A percentile compares a stretch with the other conserved stretches of the same genome.
phyloP scores from a whole-genome alignment of 2,888 invertebrate genomes.

The Antheraea yamamai region DNA sequence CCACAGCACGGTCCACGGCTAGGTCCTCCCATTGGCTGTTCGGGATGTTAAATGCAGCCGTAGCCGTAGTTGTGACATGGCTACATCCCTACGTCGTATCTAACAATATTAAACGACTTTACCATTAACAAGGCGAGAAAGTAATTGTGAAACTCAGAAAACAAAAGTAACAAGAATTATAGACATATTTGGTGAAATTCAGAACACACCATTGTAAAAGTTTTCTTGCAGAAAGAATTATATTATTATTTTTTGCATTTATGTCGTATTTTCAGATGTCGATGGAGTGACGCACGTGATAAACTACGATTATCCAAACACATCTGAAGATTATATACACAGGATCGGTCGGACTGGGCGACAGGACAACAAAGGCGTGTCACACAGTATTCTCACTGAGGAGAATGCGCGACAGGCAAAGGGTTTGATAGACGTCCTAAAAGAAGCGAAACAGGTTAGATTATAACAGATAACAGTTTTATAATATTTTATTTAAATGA shows the following conservation, averaged over 20 bases:
- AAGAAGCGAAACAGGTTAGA: constrained; percentile 86
- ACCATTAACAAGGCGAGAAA: too few relatives aligned
- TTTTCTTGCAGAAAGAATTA: not conserved
- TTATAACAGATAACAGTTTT: not conserved
- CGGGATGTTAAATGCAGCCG: too few relatives aligned
- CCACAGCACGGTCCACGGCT: too few relatives aligned
- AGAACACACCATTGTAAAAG: not conserved
- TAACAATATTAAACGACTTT: too few relatives aligned
- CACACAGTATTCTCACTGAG: constrained; percentile 88
- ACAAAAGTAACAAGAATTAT: not conserved
- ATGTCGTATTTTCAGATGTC: constrained; percentile 79
- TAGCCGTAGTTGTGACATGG: too few relatives aligned
- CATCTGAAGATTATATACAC: constrained; percentile 90
- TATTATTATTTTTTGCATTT: too few relatives aligned
- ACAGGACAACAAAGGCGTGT: constrained; percentile 85
- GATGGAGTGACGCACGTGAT: constrained; percentile 90
- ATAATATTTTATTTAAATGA: too few relatives aligned
- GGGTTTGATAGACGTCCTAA: constrained; percentile 85
- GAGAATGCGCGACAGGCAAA: constrained; percentile 85
- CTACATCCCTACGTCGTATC: too few relatives aligned
- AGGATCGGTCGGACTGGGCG: constrained; percentile 89
- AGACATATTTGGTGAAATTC: too few relatives aligned
- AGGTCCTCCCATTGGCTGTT: too few relatives aligned
- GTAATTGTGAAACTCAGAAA: too few relatives aligned
- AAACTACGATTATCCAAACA: constrained; percentile 89